Base-by-base conservation (phyloP, 2,888 invertebrate species). In the Caenorhabditis sinica region DNA sequence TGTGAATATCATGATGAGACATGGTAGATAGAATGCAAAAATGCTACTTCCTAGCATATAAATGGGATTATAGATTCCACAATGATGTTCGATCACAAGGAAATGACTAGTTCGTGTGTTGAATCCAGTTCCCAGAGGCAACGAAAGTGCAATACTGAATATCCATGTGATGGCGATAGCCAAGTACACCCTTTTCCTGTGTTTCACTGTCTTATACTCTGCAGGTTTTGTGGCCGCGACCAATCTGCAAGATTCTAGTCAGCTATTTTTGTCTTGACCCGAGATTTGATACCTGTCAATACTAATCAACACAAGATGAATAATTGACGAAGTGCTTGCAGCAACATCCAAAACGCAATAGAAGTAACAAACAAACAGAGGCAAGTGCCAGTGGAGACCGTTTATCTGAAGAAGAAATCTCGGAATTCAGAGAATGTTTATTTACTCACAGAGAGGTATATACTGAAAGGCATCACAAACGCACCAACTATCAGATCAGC, bases 21-120 rank as follows among this genome's bases (percentile, higher is more conserved):
- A 94, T 0, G 94, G 94, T 33, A 94, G 90, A 90, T 93, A 94
- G 89, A 94, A 94, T 79, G 94, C 90, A 76, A 92, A 92, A 23
- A 92, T 90, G 30, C 92, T 92, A 56, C 90, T 89, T 77, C 89
- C 88, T 15, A 92, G 88, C 92, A 93, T 92, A 83, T 91, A 93
- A 63, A 88, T 85, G 2, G 90, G 91, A 74, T 89, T 90, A 71
- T 91, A 92, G 45, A 92, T 92, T 60, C 92, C 92, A 84, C 92
- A 92, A 74, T 91, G 92, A 71, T 92, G 92, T 65, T 91, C 90
- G 9, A 86, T 87, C 13, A 82, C 60, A 36, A 92, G 85, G 51
- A 90, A 90, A 13, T 89, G 82, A 3, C 85, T 83, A 1, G 91
- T 91, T 53, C 87, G 82, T 13, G 86, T 85, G 85, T 92, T 91